Conservation (phyloP, 2,113 vertebrate genomes). For the Panthera uncia region DNA sequence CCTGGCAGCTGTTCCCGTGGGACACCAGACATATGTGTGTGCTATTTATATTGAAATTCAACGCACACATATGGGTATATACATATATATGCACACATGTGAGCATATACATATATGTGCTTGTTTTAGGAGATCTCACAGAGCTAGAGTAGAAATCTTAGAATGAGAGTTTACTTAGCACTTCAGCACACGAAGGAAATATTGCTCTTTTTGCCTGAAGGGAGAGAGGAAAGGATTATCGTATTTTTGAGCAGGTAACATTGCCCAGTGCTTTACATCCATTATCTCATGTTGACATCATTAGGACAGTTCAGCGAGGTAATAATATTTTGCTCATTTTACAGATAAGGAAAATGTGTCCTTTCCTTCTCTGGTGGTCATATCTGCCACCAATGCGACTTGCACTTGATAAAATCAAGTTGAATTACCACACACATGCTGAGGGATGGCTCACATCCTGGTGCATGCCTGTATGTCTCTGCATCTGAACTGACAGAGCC, state of each 20-base stretch:
- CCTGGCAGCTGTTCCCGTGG: background rate
- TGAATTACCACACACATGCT: background rate
- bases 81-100: background rate
- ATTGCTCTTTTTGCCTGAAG: background rate
- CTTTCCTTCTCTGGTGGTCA: background rate
- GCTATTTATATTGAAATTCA: background rate
- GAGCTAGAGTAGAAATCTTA: background rate
- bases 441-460: background rate
- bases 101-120: background rate
- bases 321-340: background rate
- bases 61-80: too few species aligned
- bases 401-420: background rate
- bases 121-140: background rate
- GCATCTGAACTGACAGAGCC: background rate
- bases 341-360: background rate
- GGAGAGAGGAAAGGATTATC: background rate
- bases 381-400: background rate
- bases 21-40: background rate
- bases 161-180: background rate
- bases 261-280: background rate
- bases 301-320: background rate
- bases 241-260: background rate
- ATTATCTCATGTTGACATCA: background rate
- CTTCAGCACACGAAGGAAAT: background rate
- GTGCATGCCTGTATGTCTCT: accelerated